Evolutionary conservation across 2,113 vertebrate genomes (phyloP), one percentile per base, ranked within the genome.

Genomic region (Sisor rabdophorus): DNA sequence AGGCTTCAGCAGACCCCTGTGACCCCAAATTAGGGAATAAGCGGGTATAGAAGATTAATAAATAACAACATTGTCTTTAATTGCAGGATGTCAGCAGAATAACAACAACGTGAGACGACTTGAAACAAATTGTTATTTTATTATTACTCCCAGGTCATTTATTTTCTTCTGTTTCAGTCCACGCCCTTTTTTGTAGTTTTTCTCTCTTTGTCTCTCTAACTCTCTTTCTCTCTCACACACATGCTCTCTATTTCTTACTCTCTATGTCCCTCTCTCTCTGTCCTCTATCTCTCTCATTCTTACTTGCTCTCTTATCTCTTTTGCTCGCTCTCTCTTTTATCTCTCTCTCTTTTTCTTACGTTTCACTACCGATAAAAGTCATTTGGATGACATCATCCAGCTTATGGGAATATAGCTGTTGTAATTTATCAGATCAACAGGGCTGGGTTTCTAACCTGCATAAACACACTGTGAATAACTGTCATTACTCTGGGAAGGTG

Each of bases 381-480:
- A 50, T 24, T 30, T 17, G 40, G 75, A 79, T 89, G 86, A 89
- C 87, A 86, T 90, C 84, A 87, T 82, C 78, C 63, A 24, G 5
- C 19, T 2, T 50, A 82, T 84, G 84, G 79, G 84, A 87, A 79
- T 81, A 71, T 82, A 82, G 84, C 84, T 48, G 65, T 24, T 52
- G 65, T 69, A 68, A 75, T 65, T 11, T 69, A 87, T 82, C 77
- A 83, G 77, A 77, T 80, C 19, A 81, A 52, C 59, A 47, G 52
- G 56, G 55, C 11, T 9, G 26, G 16, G 50, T 55, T 68, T 76
- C 20, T 65, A 36, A 64, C 50, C 47, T 53, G 22, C 24, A 61
- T 24, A 10, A 5, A 48, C 19, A 19, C 10, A 20, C 32, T 40
- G 30, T 4, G n/a, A 40, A 63, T 8, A 10, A 10, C 5, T 5